Evolutionary conservation across 2,113 vertebrate species (phyloP).

Genomic region (Macheiramphus alcinus): DNA sequence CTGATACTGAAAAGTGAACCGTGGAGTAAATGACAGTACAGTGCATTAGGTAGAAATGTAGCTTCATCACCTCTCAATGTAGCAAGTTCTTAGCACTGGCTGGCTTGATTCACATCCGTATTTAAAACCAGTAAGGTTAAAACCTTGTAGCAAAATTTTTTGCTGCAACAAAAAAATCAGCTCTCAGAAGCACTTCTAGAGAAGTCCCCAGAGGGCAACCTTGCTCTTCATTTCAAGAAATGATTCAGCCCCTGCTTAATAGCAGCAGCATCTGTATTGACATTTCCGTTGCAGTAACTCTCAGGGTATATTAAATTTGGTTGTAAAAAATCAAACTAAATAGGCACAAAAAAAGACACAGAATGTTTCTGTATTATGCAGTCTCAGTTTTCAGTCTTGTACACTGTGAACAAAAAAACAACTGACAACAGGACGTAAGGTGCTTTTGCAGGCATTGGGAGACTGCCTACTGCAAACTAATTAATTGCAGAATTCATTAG

Average conservation of each 20-base stretch:
- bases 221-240: slow-evolving; percentile 17
- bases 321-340: neutral
- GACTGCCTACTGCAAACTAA: neutral
- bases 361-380: neutral
- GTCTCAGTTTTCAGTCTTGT: neutral
- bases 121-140: neutral
- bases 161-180: neutral
- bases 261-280: neutral
- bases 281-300: neutral
- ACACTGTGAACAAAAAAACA: neutral
- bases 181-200: neutral
- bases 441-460: neutral
- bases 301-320: neutral
- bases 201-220: slow-evolving; percentile 54
- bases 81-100: neutral
- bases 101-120: neutral
- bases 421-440: neutral
- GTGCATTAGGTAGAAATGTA: neutral
- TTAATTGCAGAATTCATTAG: neutral
- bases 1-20: neutral
- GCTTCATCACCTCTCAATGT: neutral
- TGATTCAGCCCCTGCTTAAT: neutral
- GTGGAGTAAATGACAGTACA: neutral
- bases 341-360: neutral
- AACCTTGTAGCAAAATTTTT: neutral